These are phyloP conservation scores for Dipodomys ordii DNA, from an alignment of 2,113 vertebrate genomes.

Conservation along the genomic window DNA sequence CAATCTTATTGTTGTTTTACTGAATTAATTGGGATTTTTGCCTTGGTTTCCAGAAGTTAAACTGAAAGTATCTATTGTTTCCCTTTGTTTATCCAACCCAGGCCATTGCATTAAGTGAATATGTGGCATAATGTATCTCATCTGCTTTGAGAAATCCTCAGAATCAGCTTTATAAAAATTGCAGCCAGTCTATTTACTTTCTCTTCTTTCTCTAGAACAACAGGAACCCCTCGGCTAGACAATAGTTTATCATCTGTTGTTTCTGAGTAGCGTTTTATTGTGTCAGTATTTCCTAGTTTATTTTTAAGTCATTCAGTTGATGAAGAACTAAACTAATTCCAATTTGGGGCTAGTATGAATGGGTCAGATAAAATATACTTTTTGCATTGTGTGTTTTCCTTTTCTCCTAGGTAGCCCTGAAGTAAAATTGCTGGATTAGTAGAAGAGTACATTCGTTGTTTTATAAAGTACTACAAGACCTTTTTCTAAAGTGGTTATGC, in stretches of 20 bases:
- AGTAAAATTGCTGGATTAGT: not conserved
- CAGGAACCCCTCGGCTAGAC: not conserved
- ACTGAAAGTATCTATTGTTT: not conserved
- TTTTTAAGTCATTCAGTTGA: conserved; percentile 3
- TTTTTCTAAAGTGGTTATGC: not conserved
- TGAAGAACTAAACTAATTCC: not conserved
- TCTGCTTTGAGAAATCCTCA: not conserved
- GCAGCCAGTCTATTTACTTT: not conserved
- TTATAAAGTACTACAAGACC: not conserved
- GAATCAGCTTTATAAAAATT: not conserved
- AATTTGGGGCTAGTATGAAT: conserved; percentile 2
- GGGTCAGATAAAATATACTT: not conserved
- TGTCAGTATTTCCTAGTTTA: not conserved
- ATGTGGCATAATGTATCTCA: conserved; percentile 3
- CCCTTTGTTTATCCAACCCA: not conserved
- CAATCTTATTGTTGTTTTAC: not conserved
- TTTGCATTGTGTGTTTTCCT: not conserved
- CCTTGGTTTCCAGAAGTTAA: not conserved
- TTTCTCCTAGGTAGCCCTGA: not conserved
- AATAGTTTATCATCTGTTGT: not conserved
- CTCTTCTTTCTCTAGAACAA: not conserved
- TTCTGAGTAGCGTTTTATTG: not conserved
- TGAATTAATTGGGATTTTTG: not conserved
- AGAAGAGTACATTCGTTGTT: not conserved
- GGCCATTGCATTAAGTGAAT: not conserved